Base-by-base conservation (phyloP, 2,797 vertebrate species). In the Rhinogobio ventralis region DNA sequence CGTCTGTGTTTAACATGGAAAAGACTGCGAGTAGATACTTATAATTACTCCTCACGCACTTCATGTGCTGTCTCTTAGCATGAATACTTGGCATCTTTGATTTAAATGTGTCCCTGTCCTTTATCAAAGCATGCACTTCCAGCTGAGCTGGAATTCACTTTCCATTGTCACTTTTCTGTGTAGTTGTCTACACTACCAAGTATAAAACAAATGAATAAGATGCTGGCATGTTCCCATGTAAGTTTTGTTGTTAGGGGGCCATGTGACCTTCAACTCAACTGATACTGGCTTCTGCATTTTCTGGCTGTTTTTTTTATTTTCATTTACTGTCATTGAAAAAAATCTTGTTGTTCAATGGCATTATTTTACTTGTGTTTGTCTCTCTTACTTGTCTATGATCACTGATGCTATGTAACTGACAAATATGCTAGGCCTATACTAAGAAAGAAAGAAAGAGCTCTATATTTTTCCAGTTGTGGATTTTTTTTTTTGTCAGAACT, bases 381-480 rank as follows among this genome's bases (percentile, higher is more conserved):
- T 80, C 53, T 88, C 67, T 72, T 53, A 57, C 30, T 30, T 67
- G 0, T 60, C 19, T 71, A 36, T 33, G 53, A 13, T 62, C 39
- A 46, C 64, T 83, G 86, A 87, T 67, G 13, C 25, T 15, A 2
- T 71, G 39, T 42, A 28, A 20, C 55, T n/a, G 7, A 28, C 15
- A 3, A 42, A 28, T 77, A 19, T 14, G 0, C 49, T 17, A 42
- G 39, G 39, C 39, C 8, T 42, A 28, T n/a, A 55, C 33, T 55
- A 4, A 17, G 2, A 62, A 7, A 46, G 14, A 86, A 82, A 60
- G 14, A 19, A 51, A 57, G 30, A 4, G 39, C 86, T 84, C 60
- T 67, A 82, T 85, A n/a, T 83, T 87, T 90, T 90, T 92, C 89
- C 89, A 82, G 62, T 89, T 85, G 83, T 83, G 85, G 76, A 64